Evolutionary conservation across 2,797 vertebrate genomes (phyloP).

Genomic region (Muscicapa striata): DNA sequence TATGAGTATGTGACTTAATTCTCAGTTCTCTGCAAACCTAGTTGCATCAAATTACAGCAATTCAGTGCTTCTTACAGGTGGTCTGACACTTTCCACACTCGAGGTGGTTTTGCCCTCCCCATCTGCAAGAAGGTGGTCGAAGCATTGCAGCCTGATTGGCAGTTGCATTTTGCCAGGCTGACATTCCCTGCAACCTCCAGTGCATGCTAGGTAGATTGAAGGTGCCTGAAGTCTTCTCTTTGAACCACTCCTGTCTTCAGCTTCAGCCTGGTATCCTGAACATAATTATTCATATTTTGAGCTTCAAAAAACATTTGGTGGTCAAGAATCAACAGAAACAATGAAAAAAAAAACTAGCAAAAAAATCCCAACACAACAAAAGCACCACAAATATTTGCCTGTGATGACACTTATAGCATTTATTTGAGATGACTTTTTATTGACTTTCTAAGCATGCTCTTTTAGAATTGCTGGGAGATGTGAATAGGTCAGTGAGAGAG

Average conservation of each 20-base stretch:
- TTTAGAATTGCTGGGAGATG: not conserved
- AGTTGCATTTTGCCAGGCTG: not conserved
- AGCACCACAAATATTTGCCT: not conserved
- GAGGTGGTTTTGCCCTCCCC: not conserved
- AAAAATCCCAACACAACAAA: not conserved
- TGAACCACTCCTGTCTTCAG: not conserved
- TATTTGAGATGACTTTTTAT: not conserved
- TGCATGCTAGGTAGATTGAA: not conserved
- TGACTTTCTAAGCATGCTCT: not conserved
- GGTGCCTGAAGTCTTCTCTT: not conserved
- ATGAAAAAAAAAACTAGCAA: not conserved
- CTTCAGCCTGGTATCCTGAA: not conserved
- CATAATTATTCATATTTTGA: not conserved
- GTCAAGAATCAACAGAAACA: not conserved
- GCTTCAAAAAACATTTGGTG: not conserved
- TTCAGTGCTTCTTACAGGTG: not conserved
- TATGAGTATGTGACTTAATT: not conserved
- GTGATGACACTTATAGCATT: not conserved
- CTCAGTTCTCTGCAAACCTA: not conserved
- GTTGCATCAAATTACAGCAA: not conserved
- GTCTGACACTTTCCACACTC: rapidly evolving
- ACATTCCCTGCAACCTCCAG: not conserved
- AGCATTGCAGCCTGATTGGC: not conserved
- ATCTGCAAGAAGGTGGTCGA: not conserved
- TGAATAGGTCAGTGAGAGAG: not conserved